These are phyloP conservation scores for Parotocinclus haroldoi DNA, from an alignment of 2,797 vertebrate species.

Conservation along the genomic window DNA sequence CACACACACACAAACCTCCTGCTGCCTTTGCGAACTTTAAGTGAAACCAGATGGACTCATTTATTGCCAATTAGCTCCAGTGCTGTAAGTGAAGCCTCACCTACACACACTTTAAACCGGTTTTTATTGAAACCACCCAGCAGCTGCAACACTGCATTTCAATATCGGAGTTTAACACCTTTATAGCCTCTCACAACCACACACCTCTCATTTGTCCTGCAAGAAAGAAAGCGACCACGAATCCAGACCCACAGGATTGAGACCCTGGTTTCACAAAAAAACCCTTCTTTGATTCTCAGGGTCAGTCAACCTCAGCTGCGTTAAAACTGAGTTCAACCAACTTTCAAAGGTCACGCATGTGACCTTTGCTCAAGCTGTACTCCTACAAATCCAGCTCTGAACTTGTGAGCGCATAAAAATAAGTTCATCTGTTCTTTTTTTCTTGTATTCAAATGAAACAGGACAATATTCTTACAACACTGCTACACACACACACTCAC, in stretches of 20 bases:
- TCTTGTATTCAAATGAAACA: no score
- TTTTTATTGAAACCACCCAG: conserved; percentile 57
- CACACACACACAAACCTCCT: conserved; percentile 26
- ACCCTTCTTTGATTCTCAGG: neutral
- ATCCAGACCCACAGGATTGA: no score
- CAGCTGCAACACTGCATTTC: conserved; percentile 49
- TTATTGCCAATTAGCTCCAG: conserved; percentile 62
- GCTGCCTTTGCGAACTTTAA: conserved; percentile 50
- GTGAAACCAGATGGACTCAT: conserved; percentile 61
- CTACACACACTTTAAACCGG: conserved; percentile 47
- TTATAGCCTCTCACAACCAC: conserved; percentile 24
- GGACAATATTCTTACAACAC: no score
- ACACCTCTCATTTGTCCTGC: conserved; percentile 10
- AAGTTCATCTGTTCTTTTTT: neutral
- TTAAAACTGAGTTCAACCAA: conserved; percentile 15
- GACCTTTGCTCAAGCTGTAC: neutral
- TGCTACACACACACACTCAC: no score
- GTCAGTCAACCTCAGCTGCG: neutral
- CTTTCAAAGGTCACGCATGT: neutral
- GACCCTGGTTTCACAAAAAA: conserved; percentile 3
- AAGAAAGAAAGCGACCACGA: neutral
- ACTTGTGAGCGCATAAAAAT: neutral
- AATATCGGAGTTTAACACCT: conserved; percentile 41
- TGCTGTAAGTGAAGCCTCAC: conserved; percentile 56
- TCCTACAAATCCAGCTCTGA: neutral